Conservation (phyloP, 2,797 vertebrate genomes). For the Merluccius polli region DNA sequence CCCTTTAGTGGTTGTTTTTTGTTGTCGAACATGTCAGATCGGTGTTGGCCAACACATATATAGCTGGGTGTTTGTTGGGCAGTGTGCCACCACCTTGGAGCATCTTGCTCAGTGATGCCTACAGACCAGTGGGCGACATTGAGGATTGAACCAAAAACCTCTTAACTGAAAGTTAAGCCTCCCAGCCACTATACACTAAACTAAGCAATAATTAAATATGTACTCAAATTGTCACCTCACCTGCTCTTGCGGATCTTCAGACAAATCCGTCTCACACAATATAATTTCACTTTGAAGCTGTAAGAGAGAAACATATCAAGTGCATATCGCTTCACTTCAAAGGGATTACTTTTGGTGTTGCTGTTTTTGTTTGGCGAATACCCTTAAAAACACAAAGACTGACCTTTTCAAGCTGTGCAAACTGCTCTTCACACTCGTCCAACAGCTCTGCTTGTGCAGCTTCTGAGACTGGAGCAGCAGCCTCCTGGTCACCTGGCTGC, state of each 20-base stretch:
- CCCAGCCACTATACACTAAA: background rate
- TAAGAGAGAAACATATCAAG: conserved; percentile 42
- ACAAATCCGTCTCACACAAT: conserved; percentile 55
- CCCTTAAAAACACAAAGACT: background rate
- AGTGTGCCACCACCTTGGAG: background rate
- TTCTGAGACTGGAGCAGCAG: conserved; percentile 42
- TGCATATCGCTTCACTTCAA: background rate
- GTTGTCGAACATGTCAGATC: background rate
- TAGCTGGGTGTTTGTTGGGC: background rate
- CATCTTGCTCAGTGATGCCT: background rate
- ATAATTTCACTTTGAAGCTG: conserved; percentile 74
- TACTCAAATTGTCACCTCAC: conserved; percentile 44
- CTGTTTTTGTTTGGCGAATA: background rate
- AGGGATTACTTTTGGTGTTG: background rate
- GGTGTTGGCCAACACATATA: no score
- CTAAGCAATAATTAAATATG: background rate
- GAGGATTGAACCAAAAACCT: background rate
- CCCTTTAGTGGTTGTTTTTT: background rate
- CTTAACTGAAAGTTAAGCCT: background rate
- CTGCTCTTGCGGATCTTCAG: conserved; percentile 56
- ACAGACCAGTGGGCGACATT: background rate
- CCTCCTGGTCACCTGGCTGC: background rate
- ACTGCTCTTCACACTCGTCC: conserved; percentile 69
- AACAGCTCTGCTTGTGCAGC: conserved; percentile 57
- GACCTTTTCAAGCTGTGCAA: conserved; percentile 64